phyloP scores from a whole-genome alignment of 2,113 vertebrate genomes.

The Pongo abelii region DNA sequence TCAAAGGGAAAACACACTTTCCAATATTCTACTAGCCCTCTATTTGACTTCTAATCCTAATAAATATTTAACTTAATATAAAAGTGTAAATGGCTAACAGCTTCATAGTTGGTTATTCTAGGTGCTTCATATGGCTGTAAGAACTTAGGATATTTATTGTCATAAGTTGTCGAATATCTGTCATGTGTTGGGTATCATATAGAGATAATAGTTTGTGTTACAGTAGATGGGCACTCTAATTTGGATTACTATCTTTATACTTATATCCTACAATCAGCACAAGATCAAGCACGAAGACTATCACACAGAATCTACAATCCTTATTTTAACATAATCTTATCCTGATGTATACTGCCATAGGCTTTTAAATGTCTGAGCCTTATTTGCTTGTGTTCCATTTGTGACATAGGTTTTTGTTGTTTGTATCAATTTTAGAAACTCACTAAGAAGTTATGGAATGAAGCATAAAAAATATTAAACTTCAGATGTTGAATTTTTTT shows the following conservation, averaged over 20 bases:
- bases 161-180: neutral
- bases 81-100: neutral
- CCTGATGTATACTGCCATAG: neutral
- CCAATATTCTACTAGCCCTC: neutral
- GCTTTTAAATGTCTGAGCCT: neutral
- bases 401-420: neutral
- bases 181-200: neutral
- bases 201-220: neutral
- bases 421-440: neutral
- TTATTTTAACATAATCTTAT: neutral
- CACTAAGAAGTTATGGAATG: neutral
- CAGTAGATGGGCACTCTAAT: neutral
- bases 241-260: neutral
- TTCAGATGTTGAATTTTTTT: neutral
- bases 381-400: neutral
- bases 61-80: neutral
- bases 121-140: neutral
- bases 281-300: neutral
- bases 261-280: neutral
- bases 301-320: neutral
- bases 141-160: neutral
- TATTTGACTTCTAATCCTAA: neutral
- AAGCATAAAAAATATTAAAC: neutral
- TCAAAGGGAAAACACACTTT: neutral
- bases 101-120: neutral